A percentile compares a stretch with the other conserved stretches of the same genome.
These are phyloP conservation scores for Carollia perspicillata DNA, from an alignment of 2,113 vertebrate genomes.

Conservation along the genomic window DNA sequence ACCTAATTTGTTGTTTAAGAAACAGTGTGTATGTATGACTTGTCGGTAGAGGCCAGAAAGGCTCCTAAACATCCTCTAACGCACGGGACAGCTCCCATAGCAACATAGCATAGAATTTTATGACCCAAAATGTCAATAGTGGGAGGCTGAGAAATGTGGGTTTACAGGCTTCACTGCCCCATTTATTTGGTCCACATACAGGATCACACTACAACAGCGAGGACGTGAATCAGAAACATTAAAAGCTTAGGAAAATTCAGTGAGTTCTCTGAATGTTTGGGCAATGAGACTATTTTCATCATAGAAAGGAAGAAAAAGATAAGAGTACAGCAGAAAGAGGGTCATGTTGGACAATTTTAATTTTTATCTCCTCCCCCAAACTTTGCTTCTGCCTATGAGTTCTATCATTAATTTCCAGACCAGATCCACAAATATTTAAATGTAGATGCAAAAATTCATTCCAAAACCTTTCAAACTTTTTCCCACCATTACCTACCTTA, in stretches of 20 bases:
- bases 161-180: neutral
- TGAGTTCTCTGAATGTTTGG: neutral
- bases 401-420: neutral
- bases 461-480: neutral
- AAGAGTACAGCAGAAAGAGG: neutral
- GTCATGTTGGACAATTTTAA: neutral
- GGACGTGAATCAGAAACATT: neutral
- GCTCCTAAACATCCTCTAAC: neutral
- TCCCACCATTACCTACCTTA: neutral
- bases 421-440: conserved; percentile 15
- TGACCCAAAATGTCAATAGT: neutral
- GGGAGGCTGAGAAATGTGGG: neutral
- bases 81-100: neutral
- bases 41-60: neutral
- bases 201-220: neutral
- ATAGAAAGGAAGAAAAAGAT: neutral
- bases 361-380: neutral
- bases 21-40: neutral
- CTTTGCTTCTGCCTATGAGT: neutral
- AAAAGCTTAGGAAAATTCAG: conserved; percentile 13
- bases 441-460: neutral
- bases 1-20: conserved; percentile 16
- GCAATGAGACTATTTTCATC: neutral
- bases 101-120: neutral
- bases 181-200: neutral